Base-by-base conservation (phyloP, 2,888 invertebrate species). In the Lordiphosa andalusiaca region DNA sequence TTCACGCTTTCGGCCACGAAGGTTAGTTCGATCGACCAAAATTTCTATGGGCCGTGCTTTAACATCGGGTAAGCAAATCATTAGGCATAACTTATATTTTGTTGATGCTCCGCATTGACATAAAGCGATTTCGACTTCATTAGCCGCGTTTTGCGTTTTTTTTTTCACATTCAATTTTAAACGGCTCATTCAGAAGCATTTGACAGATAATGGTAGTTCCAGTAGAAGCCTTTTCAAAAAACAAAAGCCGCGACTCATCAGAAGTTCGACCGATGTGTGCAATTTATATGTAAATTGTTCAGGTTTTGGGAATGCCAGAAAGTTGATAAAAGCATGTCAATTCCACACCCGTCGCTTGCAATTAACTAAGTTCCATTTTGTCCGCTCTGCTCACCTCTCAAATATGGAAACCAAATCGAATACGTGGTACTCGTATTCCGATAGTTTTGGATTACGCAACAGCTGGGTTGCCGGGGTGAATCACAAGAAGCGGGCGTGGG, bases 31-130 rank as follows among this genome's bases (percentile, higher is more conserved):
- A 3, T 30, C 30, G 30, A 30, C 30, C 30, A 10, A 30, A 30
- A 30, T 30, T 30, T 30, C 30, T 30, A 30, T 30, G 10, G 30
- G 30, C 30, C 30, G 3, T 10, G 30, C n/a, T 30, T 9, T 30
- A 9, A 30, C 16, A 35, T 33, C 21, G 5, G 9, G 9, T 10
- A 30, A 30, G 30, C 44, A 37, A 38, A 19, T 23, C 25, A 46
- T 50, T 53, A 23, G 40, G 23, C 36, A 54, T 50, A 54, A 40
- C 40, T 54, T 54, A 50, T 54, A 51, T 47, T 60, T 54, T 51
- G 30, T 40, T 54, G 50, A 36, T 50, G 39, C 44, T 51, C 25
- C 23, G 12, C 13, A 9, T n/a, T 46, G 54, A 51, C 39, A 46
- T 9, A 51, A 46, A 36, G 23, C 51, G 13, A 16, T 35, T 53